These are phyloP conservation scores for Macroglossus sobrinus DNA, from an alignment of 2,113 vertebrate species.

Conservation along the genomic window DNA sequence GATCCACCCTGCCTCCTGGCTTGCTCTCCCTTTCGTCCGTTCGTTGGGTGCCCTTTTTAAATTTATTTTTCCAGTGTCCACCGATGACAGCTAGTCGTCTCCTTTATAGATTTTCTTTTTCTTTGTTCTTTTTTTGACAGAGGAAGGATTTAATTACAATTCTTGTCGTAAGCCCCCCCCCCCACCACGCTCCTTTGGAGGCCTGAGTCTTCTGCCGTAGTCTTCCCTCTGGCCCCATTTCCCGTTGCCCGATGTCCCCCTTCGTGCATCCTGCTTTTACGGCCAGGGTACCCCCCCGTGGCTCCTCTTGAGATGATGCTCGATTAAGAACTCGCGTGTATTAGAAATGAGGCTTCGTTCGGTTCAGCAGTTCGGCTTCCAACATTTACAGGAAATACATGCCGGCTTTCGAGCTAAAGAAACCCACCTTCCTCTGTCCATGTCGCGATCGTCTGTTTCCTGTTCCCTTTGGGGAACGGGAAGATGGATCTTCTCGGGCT, in stretches of 20 bases:
- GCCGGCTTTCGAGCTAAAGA: not conserved
- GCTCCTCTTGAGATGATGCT: not conserved
- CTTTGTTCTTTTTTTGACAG: too few species aligned
- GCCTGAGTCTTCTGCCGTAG: not conserved
- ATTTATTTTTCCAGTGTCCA: not conserved
- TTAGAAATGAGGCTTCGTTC: not conserved
- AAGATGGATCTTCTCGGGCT: not conserved
- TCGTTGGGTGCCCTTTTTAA: not conserved
- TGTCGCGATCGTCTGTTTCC: not conserved
- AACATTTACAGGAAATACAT: not conserved
- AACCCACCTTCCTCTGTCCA: not conserved
- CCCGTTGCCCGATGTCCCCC: not conserved
- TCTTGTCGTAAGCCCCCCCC: too few species aligned
- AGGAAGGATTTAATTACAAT: not conserved
- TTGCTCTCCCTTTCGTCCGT: not conserved
- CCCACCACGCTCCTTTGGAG: not conserved
- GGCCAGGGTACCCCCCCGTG: fast-evolving
- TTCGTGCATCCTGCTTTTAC: not conserved
- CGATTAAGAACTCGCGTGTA: not conserved
- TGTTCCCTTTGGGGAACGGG: not conserved
- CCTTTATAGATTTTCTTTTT: not conserved
- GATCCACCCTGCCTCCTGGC: fast-evolving
- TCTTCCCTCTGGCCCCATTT: not conserved
- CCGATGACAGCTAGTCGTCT: not conserved
- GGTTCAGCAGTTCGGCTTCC: not conserved